These are phyloP conservation scores for Microtus obscurus DNA, from an alignment of 2,797 vertebrate species.

Conservation along the genomic window DNA sequence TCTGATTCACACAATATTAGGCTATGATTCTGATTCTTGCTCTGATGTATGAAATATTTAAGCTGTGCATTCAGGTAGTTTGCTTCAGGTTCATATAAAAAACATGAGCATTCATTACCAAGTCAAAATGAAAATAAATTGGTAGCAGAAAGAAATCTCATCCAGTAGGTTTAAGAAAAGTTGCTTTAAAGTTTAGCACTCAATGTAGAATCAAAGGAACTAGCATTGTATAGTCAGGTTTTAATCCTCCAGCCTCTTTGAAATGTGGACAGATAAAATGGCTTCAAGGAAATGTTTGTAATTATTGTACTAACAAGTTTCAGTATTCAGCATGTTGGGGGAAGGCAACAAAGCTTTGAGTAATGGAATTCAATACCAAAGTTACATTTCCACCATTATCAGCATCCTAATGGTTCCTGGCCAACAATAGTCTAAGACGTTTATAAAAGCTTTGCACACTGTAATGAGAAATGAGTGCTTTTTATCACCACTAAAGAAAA, in stretches of 20 bases:
- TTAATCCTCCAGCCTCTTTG: constrained; percentile 69
- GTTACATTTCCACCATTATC: constrained; percentile 80
- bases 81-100: constrained; percentile 49
- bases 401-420: constrained; percentile 62
- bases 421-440: constrained; percentile 71
- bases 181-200: constrained; percentile 2
- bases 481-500: constrained; percentile 72
- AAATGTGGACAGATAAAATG: constrained; percentile 66
- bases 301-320: constrained; percentile 76
- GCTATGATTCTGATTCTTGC: not conserved
- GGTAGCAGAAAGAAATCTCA: constrained; percentile 43
- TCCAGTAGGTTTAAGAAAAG: constrained; percentile 53
- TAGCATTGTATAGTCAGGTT: constrained; percentile 33
- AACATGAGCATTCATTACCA: constrained; percentile 38
- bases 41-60: constrained; percentile 31
- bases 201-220: constrained; percentile 69
- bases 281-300: constrained; percentile 75
- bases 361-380: constrained; percentile 81
- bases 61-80: not conserved
- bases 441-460: constrained; percentile 77
- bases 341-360: constrained; percentile 79
- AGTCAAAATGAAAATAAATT: constrained; percentile 62
- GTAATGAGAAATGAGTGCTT: constrained; percentile 80
- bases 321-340: constrained; percentile 53
- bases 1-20: not conserved